These are phyloP conservation scores for Trichogramma evanescens DNA, from an alignment of 2,888 invertebrate species.

Conservation along the genomic window DNA sequence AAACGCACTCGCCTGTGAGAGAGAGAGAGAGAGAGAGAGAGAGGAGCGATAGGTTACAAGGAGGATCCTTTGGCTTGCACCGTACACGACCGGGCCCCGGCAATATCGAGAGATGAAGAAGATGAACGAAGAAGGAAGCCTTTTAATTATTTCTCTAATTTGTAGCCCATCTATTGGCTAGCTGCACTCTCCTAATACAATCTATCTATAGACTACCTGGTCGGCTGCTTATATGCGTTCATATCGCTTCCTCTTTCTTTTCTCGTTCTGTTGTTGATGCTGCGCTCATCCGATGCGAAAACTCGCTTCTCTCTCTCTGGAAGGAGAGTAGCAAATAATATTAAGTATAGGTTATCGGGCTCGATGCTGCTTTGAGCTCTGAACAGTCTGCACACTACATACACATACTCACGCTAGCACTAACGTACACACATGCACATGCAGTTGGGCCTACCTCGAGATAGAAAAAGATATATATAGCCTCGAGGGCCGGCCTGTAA, in stretches of 20 bases:
- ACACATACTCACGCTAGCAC: no score
- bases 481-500: slow-evolving; percentile 28
- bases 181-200: slow-evolving; percentile 21
- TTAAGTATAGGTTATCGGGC: slow-evolving; percentile 45
- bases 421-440: no score
- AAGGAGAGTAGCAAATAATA: slow-evolving; percentile 45
- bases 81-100: no score
- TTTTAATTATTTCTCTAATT: slow-evolving; percentile 45
- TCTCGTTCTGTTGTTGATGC: slow-evolving; percentile 8
- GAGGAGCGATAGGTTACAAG: no score
- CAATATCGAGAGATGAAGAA: no score
- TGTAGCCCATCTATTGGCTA: slow-evolving; percentile 35
- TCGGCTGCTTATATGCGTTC: not conserved
- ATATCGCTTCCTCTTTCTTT: slow-evolving; percentile 14
- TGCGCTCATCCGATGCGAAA: not conserved
- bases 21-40: no score
- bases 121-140: slow-evolving; percentile 23
- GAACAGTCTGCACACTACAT: not conserved
- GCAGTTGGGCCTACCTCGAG: not conserved
- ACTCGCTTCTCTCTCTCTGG: slow-evolving; percentile 17
- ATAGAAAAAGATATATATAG: slow-evolving; percentile 38
- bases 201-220: no score
- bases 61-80: no score
- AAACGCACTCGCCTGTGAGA: no score
- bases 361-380: slow-evolving; percentile 14